Percentiles rank a stretch among this genome's conserved stretches.
Conservation (phyloP, 2,888 invertebrate genomes). For the Drosophila kambysellisi region DNA sequence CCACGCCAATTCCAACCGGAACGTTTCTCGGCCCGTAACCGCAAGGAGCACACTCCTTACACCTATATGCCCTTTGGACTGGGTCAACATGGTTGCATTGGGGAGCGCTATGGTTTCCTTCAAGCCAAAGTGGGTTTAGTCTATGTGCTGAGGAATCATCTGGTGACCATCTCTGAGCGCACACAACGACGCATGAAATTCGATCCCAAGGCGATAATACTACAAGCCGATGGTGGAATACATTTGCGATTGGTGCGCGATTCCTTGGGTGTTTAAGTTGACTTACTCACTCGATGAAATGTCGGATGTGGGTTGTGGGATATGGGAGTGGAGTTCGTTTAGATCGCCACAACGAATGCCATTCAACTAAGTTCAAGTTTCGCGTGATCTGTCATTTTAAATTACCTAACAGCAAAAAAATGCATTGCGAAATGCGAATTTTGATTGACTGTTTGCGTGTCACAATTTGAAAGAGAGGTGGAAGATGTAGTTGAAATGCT, state of each 20-base stretch:
- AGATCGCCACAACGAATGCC: constrained; percentile 42
- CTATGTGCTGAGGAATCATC: constrained; percentile 82
- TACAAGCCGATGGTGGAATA: constrained; percentile 83
- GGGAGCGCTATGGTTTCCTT: constrained; percentile 83
- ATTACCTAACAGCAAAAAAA: constrained; percentile 27
- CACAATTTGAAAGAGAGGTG: constrained; percentile 15
- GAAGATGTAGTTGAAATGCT: constrained; percentile 11
- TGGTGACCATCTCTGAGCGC: constrained; percentile 73
- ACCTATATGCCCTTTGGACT: constrained; percentile 85
- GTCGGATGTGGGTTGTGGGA: not conserved
- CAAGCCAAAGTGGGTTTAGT: constrained; percentile 84
- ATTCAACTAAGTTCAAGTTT: constrained; percentile 53
- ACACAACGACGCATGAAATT: constrained; percentile 78
- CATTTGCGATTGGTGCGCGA: constrained; percentile 81
- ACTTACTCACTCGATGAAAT: constrained; percentile 19
- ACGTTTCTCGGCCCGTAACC: constrained; percentile 83
- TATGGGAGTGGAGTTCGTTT: not conserved
- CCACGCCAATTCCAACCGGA: constrained; percentile 84
- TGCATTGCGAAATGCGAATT: constrained; percentile 25
- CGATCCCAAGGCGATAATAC: constrained; percentile 81
- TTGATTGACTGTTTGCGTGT: constrained; percentile 67
- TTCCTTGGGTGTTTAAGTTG: constrained; percentile 63
- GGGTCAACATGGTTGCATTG: constrained; percentile 85
- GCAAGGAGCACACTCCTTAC: constrained; percentile 78
- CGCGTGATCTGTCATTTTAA: constrained; percentile 65